Evolutionary conservation across 2,888 invertebrate species (phyloP).

Genomic region (Drosophila lutescens): DNA sequence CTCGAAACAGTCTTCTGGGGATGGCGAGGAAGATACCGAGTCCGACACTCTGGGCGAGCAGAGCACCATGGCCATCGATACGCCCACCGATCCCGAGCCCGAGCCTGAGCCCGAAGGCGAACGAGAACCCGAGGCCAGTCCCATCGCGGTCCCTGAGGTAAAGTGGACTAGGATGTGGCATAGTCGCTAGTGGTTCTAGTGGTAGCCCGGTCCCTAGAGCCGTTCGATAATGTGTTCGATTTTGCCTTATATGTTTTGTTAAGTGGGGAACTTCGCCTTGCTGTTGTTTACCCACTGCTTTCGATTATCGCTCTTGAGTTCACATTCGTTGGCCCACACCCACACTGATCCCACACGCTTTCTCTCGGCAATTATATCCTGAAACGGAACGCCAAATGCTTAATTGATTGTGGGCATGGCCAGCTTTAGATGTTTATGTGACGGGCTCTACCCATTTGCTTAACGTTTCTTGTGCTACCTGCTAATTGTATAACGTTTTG

Average conservation of each 20-base stretch:
- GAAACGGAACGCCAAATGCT: conserved; percentile 26
- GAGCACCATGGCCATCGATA: conserved; percentile 59
- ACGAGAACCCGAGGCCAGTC: conserved; percentile 43
- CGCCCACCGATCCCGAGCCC: conserved; percentile 67
- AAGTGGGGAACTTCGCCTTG: not conserved
- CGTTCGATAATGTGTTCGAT: conserved; percentile 24
- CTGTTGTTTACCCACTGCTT: conserved; percentile 19
- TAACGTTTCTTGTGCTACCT: conserved; percentile 21
- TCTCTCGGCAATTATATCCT: not conserved
- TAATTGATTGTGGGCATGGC: conserved; percentile 39
- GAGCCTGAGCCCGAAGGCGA: not conserved
- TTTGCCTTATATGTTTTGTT: conserved; percentile 17
- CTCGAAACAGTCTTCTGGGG: conserved; percentile 63
- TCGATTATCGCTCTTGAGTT: conserved; percentile 15
- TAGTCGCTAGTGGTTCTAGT: conserved; percentile 10
- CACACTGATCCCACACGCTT: conserved; percentile 17
- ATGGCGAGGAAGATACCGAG: conserved; percentile 67
- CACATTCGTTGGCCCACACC: not conserved
- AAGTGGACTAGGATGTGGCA: conserved; percentile 35
- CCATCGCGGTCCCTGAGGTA: conserved; percentile 55
- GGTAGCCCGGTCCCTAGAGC: conserved; percentile 11
- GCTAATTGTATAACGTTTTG: not conserved
- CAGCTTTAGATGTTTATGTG: conserved; percentile 32
- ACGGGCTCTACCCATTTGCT: conserved; percentile 31
- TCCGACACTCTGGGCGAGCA: conserved; percentile 56